Conservation (phyloP, 2,888 invertebrate species). For the Amiota communis region DNA sequence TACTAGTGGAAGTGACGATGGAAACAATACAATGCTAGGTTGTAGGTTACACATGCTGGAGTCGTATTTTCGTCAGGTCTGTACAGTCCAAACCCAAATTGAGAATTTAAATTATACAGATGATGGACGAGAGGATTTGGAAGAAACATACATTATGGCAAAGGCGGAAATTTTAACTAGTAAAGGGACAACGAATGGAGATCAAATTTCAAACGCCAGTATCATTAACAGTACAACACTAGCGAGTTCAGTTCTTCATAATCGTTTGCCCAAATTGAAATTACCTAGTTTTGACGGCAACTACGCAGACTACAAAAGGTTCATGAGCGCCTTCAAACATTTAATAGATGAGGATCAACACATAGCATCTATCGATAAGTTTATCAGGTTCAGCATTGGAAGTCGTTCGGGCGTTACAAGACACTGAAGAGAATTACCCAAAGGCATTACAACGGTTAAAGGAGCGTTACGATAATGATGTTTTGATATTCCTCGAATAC, state of each 20-base stretch:
- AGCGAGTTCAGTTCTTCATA: not conserved
- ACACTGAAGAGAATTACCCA: not conserved
- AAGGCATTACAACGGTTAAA: not conserved
- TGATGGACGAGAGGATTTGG: not conserved
- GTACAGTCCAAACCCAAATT: not conserved
- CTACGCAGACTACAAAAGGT: not conserved
- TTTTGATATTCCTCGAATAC: not conserved
- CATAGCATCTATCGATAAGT: not conserved
- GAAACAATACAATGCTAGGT: not conserved
- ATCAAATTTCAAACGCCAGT: not conserved
- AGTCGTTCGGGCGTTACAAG: not conserved
- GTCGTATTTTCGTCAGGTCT: not conserved
- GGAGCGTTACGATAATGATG: not conserved
- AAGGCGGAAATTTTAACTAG: too few species aligned
- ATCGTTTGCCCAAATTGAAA: not conserved
- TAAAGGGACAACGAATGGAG: not conserved
- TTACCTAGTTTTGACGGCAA: not conserved
- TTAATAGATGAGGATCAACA: not conserved
- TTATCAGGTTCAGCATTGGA: conserved; percentile 1
- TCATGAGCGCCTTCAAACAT: not conserved
- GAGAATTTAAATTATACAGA: not conserved
- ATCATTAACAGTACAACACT: not conserved
- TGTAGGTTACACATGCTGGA: not conserved
- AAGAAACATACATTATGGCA: not conserved
- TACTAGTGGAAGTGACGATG: not conserved